Evolutionary conservation across 1,140 invertebrate species (phyloP), one percentile per base, ranked within the genome.

Genomic region (Nymphalis io): DNA sequence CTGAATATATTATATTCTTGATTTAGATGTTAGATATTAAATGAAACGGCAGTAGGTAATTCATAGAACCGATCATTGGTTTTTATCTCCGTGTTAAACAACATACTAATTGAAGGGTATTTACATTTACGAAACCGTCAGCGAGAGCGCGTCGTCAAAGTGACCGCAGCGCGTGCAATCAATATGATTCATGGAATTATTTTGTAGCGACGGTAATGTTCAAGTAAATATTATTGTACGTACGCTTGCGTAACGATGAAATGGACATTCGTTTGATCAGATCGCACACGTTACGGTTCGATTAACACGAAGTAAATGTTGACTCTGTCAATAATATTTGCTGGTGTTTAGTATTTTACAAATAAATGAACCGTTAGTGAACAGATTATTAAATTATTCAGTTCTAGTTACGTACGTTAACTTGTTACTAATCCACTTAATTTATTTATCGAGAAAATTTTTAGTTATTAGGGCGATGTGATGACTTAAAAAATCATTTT

Each of bases 121-220:
- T 51, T 51, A 51, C 16, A 10, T 20, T 44, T 15, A n/a, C 13
- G n/a, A 2, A 44, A n/a, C 12, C 40, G 40, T n/a, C 40, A 11
- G 20, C 16, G 44, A 48, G 13, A n/a, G 13, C 44, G 44, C 48
- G 16, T 8, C n/a, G 8, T 48, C n/a, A 48, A n/a, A 51, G 48
- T 20, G 48, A 51, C 48, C 48, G 48, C 48, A 8, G 48, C 16
- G 48, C 48, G 48, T 51, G 48, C 48, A 21, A 51, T 51, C 48
- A 13, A 51, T 51, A 51, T 12, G 16, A 51, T 21, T 20, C n/a
- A n/a, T 51, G 48, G 48, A 51, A 51, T 51, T 51, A 51, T 51
- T 51, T 51, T 21, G 20, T 51, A 51, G 1, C 48, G 6, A 11
- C 11, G 18, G 48, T 10, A n/a, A 44, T 44, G 40, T 13, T 15